Evolutionary conservation across 2,797 vertebrate species (phyloP), one percentile per base, ranked within the genome.

Genomic region (Phalloptychus januarius): DNA sequence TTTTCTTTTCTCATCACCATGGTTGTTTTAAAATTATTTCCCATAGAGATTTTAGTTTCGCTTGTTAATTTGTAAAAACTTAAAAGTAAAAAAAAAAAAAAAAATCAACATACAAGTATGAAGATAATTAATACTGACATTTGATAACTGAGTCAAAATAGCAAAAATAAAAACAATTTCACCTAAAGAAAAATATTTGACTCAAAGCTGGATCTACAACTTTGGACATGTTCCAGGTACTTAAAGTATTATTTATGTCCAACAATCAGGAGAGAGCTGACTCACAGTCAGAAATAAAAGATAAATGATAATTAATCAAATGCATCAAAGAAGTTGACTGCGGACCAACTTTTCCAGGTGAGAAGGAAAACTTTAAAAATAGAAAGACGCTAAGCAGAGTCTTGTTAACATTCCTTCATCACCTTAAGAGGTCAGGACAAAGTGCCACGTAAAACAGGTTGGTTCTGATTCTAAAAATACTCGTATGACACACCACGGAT

Each of bases 381-480:
- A 20, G 61, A 10, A 67, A 67, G 20, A 38, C 40, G 63, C 36
- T 40, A 11, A 67, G 3, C 33, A 38, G 38, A n/a, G 5, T 42
- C 40, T 28, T 72, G 42, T 71, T 36, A 23, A 46, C 2, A 28
- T 82, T 76, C 72, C 75, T 65, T 52, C 38, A 7, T 31, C 13
- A 36, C 45, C 71, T n/a, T 79, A 25, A 69, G 25, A 71, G 86
- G 0, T 85, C 1, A 85, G 76, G 85, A 79, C 45, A 56, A 83
- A 69, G 86, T 73, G 74, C 71, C 78, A 45, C 38, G 69, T 52
- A 4, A 87, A 86, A 87, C 85, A 81, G 79, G 88, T 85, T 54
- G 74, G 75, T n/a, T 74, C 33, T 69, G 28, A 7, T 77, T 25
- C 63, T 52, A 54, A 76, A 81, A 70, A 82, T 65, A 63, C 28